phyloP scores from a whole-genome alignment of 2,888 invertebrate species.

The Chironomus tentans region DNA sequence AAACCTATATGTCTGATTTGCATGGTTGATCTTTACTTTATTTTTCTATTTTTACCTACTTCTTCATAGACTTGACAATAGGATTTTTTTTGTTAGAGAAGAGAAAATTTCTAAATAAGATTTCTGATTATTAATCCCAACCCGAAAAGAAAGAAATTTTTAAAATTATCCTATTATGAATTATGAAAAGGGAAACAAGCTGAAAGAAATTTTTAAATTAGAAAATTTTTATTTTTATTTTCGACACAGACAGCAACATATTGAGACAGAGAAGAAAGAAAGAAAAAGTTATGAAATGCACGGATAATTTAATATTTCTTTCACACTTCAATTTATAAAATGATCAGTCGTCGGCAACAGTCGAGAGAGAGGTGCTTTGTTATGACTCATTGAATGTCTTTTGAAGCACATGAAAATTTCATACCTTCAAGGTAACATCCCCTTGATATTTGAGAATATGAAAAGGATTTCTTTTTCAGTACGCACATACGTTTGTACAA shows the following conservation, averaged over 20 bases:
- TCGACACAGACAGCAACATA: too few species aligned
- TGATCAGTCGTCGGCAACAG: neutral
- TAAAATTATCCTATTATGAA: neutral
- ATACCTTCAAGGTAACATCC: neutral
- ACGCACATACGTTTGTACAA: too few species aligned
- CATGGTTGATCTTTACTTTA: constrained; percentile 5
- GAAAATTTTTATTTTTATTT: neutral
- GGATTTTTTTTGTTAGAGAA: too few species aligned
- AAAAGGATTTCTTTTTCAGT: too few species aligned
- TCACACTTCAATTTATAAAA: neutral
- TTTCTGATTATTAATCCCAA: neutral
- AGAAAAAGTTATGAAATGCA: neutral
- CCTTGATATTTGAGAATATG: too few species aligned
- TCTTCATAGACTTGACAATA: neutral
- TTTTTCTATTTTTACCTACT: neutral
- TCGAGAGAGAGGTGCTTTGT: neutral
- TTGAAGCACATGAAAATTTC: neutral
- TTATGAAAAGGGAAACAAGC: too few species aligned
- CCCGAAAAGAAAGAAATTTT: neutral
- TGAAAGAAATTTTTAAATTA: neutral
- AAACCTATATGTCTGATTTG: neutral
- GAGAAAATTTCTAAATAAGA: neutral
- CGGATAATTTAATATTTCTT: neutral
- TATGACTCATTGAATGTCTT: neutral
- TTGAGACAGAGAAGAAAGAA: neutral